A percentile compares a stretch with the other conserved stretches of the same genome.
These are phyloP conservation scores for Lycaon pictus DNA, from an alignment of 2,113 vertebrate genomes.

Conservation along the genomic window DNA sequence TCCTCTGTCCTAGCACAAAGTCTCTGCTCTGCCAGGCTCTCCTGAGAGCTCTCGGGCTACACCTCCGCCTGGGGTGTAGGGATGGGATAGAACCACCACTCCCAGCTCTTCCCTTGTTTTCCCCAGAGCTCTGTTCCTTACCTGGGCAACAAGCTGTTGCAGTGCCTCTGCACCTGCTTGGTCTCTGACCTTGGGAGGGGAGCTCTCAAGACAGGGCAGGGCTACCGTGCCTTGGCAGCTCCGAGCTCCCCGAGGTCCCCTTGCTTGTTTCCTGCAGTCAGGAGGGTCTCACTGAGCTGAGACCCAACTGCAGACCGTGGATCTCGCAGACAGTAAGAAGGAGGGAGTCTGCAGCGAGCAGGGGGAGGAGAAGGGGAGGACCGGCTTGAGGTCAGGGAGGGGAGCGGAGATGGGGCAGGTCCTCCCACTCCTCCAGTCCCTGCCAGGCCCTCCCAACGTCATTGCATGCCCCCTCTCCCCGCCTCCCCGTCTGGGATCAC, in stretches of 20 bases:
- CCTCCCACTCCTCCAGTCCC: conserved; percentile 25
- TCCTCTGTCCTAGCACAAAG: background rate
- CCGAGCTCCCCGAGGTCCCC: background rate
- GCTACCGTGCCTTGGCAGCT: background rate
- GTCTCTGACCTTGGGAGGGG: background rate
- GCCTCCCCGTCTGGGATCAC: background rate
- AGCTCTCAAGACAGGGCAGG: background rate
- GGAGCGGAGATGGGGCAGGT: conserved; percentile 76
- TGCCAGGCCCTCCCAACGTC: conserved; percentile 53
- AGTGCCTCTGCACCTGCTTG: conserved; percentile 68
- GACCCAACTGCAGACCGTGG: background rate
- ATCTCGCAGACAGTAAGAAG: conserved; percentile 54
- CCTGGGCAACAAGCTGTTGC: conserved; percentile 34
- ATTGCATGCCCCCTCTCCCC: conserved; percentile 18
- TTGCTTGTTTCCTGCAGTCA: conserved; percentile 45
- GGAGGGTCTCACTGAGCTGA: conserved; percentile 18
- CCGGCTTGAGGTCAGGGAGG: conserved; percentile 75
- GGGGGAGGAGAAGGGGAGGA: conserved; percentile 79
- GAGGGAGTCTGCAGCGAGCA: conserved; percentile 63
- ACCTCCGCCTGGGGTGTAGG: background rate
- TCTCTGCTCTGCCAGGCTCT: background rate
- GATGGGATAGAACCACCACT: background rate
- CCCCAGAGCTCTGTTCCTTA: conserved; percentile 51
- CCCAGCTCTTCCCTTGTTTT: background rate
- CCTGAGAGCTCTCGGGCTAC: background rate